Evolutionary conservation across 1,140 invertebrate species (phyloP).

Genomic region (Drosophila paulistorum): DNA sequence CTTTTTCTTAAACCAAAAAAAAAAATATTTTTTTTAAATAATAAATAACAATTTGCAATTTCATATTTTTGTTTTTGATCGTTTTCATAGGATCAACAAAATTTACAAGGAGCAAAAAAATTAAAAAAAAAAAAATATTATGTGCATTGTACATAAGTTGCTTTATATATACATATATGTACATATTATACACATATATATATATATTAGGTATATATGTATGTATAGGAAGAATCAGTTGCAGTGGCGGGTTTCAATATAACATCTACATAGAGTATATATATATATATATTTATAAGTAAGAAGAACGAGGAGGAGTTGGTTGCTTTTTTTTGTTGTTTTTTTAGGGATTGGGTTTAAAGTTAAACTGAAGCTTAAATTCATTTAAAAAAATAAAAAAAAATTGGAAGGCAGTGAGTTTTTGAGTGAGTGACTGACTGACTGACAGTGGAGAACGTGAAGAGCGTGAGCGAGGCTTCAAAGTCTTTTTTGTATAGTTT

Average conservation of each 20-base stretch:
- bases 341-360: conserved; percentile 25
- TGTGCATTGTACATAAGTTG: conserved; percentile 75
- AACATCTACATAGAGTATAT: conserved; percentile 31
- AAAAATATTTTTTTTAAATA: conserved; percentile 69
- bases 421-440: conserved; percentile 46
- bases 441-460: conserved; percentile 34
- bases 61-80: conserved; percentile 5
- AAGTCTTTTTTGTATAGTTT: conserved; percentile 67
- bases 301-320: conserved; percentile 14
- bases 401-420: conserved; percentile 72
- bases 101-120: conserved; percentile 60
- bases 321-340: conserved; percentile 64
- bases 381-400: conserved; percentile 37
- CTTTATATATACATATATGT: conserved; percentile 29
- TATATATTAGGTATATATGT: conserved; percentile 10
- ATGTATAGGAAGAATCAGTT: conserved; percentile 67
- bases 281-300: not conserved
- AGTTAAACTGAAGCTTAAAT: conserved; percentile 37
- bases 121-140: conserved; percentile 18
- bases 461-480: conserved; percentile 70
- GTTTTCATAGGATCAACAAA: conserved; percentile 56
- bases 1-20: conserved; percentile 60
- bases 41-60: conserved; percentile 77
- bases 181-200: not conserved
- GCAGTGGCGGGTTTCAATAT: conserved; percentile 37